Percentiles rank a stretch among this genome's conserved stretches.
Evolutionary conservation across 2,888 invertebrate genomes (phyloP).

Genomic region (Taenaris catops): DNA sequence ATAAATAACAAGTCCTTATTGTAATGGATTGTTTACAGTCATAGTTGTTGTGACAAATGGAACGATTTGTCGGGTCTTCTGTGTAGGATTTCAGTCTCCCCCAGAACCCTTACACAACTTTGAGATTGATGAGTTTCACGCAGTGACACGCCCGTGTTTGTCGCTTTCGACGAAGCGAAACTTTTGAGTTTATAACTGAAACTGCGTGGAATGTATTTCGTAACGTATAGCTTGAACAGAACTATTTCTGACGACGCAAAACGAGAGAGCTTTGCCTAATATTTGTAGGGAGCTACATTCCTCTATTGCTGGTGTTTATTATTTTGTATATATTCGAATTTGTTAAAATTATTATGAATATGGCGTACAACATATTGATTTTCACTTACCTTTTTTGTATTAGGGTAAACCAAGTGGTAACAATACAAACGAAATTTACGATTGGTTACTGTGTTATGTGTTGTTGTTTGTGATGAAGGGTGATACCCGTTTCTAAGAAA

Average conservation of each 20-base stretch:
- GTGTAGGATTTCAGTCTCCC: conserved; percentile 16
- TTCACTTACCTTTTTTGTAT: no score
- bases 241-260: background rate
- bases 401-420: no score
- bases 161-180: conserved; percentile 31
- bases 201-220: conserved; percentile 6
- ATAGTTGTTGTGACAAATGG: conserved; percentile 21
- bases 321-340: no score
- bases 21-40: conserved; percentile 16
- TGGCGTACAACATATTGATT: no score
- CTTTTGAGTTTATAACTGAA: conserved; percentile 41
- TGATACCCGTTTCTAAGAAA: no score
- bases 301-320: no score
- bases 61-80: conserved; percentile 19
- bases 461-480: no score
- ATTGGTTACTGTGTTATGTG: no score
- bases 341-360: no score
- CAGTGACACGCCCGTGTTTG: conserved; percentile 35
- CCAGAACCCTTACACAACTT: conserved; percentile 26
- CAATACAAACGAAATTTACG: no score
- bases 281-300: no score
- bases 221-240: background rate
- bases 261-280: no score
- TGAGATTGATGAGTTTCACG: conserved; percentile 54
- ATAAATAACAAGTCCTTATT: conserved; percentile 3